Conservation (phyloP, 2,888 invertebrate genomes). For the Cremastinae sp. region DNA sequence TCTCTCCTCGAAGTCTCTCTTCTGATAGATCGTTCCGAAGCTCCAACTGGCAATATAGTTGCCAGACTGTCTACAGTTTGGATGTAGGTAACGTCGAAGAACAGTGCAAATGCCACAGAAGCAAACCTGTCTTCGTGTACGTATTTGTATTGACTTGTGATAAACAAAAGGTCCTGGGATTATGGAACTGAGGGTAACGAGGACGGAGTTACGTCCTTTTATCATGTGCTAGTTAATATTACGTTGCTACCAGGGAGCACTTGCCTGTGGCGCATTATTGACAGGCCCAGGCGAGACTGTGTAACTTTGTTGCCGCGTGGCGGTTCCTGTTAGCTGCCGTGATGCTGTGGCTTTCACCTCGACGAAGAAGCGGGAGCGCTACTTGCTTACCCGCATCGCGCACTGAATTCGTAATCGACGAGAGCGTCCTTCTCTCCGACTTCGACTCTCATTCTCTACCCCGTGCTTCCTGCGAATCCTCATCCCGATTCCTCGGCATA, state of each 20-base stretch:
- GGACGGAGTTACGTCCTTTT: constrained; percentile 15
- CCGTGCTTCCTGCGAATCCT: constrained; percentile 5
- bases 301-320: constrained; percentile 64
- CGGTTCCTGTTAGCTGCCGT: constrained; percentile 31
- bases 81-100: constrained; percentile 34
- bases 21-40: constrained; percentile 38
- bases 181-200: constrained; percentile 25
- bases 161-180: constrained; percentile 40
- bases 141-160: constrained; percentile 18
- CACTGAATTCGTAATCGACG: constrained; percentile 69
- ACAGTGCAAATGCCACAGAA: constrained; percentile 39
- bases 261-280: constrained; percentile 70
- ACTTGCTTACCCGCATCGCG: constrained; percentile 60
- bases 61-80: constrained; percentile 31
- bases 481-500: constrained; percentile 67
- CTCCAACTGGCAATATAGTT: constrained; percentile 52
- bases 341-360: constrained; percentile 34
- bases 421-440: neutral
- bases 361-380: constrained; percentile 27
- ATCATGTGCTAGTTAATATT: constrained; percentile 1
- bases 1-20: constrained; percentile 27
- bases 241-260: constrained; percentile 55
- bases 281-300: constrained; percentile 69
- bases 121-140: constrained; percentile 15
- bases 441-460: neutral